These are phyloP conservation scores for Xanthia togata DNA, from an alignment of 2,888 invertebrate species.

Conservation along the genomic window DNA sequence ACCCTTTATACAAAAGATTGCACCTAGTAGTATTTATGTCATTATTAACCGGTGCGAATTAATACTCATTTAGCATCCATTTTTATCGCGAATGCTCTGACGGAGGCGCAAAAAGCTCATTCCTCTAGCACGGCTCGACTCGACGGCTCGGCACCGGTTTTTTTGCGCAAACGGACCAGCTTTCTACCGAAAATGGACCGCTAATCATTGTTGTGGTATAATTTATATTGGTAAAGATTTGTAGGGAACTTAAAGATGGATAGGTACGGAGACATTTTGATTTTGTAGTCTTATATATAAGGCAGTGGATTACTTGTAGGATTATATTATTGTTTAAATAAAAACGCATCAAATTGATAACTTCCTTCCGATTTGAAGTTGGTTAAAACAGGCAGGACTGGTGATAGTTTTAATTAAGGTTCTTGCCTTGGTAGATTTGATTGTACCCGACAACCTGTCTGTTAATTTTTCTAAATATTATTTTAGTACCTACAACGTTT, in stretches of 20 bases:
- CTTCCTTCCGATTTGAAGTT: background rate
- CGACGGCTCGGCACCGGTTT: constrained; percentile 64
- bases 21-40: constrained; percentile 89
- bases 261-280: background rate
- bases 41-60: constrained; percentile 90
- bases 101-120: constrained; percentile 79
- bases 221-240: constrained; percentile 49
- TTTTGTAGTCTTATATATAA: constrained; percentile 5
- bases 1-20: constrained; percentile 78
- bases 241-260: constrained; percentile 12
- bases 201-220: constrained; percentile 70
- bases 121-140: constrained; percentile 71
- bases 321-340: background rate
- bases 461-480: background rate
- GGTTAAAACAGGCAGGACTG: background rate
- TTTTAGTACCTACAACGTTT: constrained; percentile 38
- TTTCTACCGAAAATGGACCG: constrained; percentile 80
- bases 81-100: constrained; percentile 85
- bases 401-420: background rate
- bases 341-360: background rate
- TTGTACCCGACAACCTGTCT: too few relatives aligned
- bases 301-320: too few relatives aligned
- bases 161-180: constrained; percentile 59
- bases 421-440: background rate
- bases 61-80: constrained; percentile 89